A percentile compares a stretch with the other conserved stretches of the same genome.
phyloP scores from a whole-genome alignment of 2,888 invertebrate genomes.

The Drosophila sordidapex region DNA sequence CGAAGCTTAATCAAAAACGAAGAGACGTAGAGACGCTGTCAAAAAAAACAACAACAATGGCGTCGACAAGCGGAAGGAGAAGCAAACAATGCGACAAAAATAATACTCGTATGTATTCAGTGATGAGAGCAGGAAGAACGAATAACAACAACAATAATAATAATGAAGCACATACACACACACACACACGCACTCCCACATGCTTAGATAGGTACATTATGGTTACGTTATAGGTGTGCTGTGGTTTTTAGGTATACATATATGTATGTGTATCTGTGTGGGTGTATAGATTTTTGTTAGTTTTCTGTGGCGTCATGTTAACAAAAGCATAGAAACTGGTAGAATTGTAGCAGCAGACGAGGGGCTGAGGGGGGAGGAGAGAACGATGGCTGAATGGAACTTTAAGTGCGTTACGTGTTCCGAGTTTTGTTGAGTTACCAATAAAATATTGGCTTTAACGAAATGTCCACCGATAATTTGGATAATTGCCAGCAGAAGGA shows the following conservation, averaged over 20 bases:
- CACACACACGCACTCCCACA: conserved; percentile 14
- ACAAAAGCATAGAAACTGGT: conserved; percentile 67
- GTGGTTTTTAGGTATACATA: conserved; percentile 25
- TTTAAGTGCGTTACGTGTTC: conserved; percentile 38
- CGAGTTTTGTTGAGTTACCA: conserved; percentile 9
- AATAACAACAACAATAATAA: conserved; percentile 56
- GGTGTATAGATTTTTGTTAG: conserved; percentile 65
- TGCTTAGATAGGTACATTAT: conserved; percentile 33
- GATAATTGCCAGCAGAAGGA: conserved; percentile 6
- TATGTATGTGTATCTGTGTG: conserved; percentile 7
- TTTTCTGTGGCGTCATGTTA: conserved; percentile 69
- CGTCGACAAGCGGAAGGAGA: conserved; percentile 62
- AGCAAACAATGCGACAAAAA: conserved; percentile 77
- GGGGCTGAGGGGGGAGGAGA: too few relatives aligned
- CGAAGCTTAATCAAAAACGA: conserved; percentile 70
- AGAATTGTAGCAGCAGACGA: conserved; percentile 11
- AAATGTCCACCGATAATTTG: conserved; percentile 12
- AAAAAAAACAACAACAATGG: conserved; percentile 64
- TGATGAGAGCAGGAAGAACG: conserved; percentile 50
- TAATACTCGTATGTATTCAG: conserved; percentile 55
- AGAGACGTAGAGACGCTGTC: conserved; percentile 52
- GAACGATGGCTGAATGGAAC: conserved; percentile 16
- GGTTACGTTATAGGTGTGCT: conserved; percentile 61
- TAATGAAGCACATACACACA: conserved; percentile 52
- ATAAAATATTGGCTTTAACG: conserved; percentile 30